Base-by-base conservation (phyloP, 1,140 invertebrate genomes). In the Anastrepha ludens region DNA sequence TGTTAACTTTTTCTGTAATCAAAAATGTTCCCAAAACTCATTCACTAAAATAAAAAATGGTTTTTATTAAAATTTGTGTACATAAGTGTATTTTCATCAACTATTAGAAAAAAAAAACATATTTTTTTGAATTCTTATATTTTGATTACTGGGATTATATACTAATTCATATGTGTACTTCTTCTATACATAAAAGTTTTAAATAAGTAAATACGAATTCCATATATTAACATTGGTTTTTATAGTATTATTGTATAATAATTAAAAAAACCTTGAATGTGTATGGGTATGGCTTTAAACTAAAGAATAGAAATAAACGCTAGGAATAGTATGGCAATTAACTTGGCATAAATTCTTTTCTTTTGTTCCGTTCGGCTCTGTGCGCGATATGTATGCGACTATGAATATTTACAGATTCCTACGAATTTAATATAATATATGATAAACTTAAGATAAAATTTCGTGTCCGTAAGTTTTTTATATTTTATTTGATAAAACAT, bases 91-190 rank as follows among this genome's bases (percentile, higher is more conserved):
- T 44, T 47, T 47, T 74, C 15, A 67, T 67, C 8, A 55, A 55
- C 50, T 55, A 8, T 6, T 55, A 55, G 50, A 2, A 11, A 11
- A 55, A 11, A 55, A 55, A 55, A 55, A 55, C 11, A 29, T 29
- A 29, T 29, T 29, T 6, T 55, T 55, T 15, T 62, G 17, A 62
- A 62, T 62, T 44, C 47, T 55, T 50, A 78, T 41, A 39, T 47
- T 74, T 74, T 74, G 39, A 47, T 74, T 74, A 81, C 74, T 81
- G 74, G n/a, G 47, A 81, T 81, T 81, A 81, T 11, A 58, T 50
- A 55, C 17, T n/a, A 81, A 74, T 44, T 3, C 41, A 81, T 55
- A 20, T 29, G 17, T 50, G n/a, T 11, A 81, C 39, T 74, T 2
- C 7, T 64, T 0, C 17, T 81, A 3, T 8, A 81, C n/a, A 29